Evolutionary conservation across 1,140 invertebrate genomes (phyloP), one percentile per base, ranked within the genome.

Genomic region (Coelopa frigida): DNA sequence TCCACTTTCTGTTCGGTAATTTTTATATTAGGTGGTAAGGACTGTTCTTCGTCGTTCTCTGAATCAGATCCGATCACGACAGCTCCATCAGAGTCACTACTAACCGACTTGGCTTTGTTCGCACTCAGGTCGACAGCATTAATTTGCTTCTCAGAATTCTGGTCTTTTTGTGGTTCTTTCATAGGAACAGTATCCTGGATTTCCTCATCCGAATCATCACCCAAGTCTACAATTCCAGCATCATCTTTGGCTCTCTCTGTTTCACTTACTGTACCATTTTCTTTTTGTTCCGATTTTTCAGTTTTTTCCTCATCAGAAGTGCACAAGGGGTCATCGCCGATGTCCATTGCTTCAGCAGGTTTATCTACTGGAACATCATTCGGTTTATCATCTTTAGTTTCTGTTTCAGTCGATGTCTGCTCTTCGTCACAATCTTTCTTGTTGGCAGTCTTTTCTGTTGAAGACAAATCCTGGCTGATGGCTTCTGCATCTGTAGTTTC

Each of bases 51-150:
- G 44, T 70, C 62, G 7, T 55, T 57, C 21, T 68, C 61, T 11
- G 66, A 69, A 32, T 68, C 65, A 3, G 65, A 69, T 27, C 50
- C 44, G 26, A 67, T 67, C 17, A 67, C 39, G 21, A 67, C 61
- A 4, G 65, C 61, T 42, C 61, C 67, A 41, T 68, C 61, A 4
- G 63, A 66, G 58, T 48, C 55, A 27, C 44, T 55, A 29, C 48
- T 46, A 39, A 48, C 46, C 40, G 39, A 50, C 26, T 44, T 43
- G 11, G 20, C 17, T 1, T 27, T 27, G 26, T 31, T 36, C 59
- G 55, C 3, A 51, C 46, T 8, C 52, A 49, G 33, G 50, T 18
- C 4, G 54, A 22, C 10, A 33, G 39, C n/a, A 40, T 31, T 36
- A 26, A 26, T 26, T 48, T 49, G 32, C 35, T 50, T 53, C 37